A percentile compares a stretch with the other conserved stretches of the same genome.
phyloP scores from a whole-genome alignment of 2,797 vertebrate species.

The Pogoniulus pusillus region DNA sequence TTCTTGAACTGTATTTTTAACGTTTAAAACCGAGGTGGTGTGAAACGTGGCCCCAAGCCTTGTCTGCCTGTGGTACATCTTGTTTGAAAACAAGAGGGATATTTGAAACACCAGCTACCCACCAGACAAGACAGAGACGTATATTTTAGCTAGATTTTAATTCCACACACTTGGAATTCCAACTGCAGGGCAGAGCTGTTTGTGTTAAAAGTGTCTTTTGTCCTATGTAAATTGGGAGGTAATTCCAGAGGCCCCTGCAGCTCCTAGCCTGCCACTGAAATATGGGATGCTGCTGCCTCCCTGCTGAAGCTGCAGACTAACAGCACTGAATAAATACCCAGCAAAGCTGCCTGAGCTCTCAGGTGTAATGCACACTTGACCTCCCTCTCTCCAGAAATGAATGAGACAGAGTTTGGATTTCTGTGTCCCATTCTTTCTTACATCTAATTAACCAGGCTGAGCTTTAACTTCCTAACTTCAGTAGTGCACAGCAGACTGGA shows the following conservation, averaged over 20 bases:
- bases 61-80: neutral
- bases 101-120: neutral
- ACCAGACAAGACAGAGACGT: neutral
- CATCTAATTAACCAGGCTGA: slow-evolving; percentile 71
- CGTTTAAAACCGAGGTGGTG: neutral
- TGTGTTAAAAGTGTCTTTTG: slow-evolving; percentile 44
- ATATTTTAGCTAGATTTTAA: neutral
- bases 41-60: neutral
- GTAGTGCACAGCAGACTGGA: slow-evolving; percentile 46
- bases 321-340: slow-evolving; percentile 21
- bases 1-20: neutral
- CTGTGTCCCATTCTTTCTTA: slow-evolving; percentile 41
- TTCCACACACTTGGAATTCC: slow-evolving; percentile 43
- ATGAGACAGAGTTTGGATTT: slow-evolving; percentile 60
- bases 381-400: slow-evolving; percentile 70
- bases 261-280: slow-evolving; percentile 2
- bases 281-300: neutral
- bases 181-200: neutral
- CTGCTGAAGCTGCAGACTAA: neutral
- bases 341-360: slow-evolving; percentile 45
- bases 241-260: slow-evolving; percentile 37
- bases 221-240: neutral
- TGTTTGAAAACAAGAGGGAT: neutral
- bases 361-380: slow-evolving; percentile 68
- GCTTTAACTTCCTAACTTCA: slow-evolving; percentile 65